These are phyloP conservation scores for Dromaius novaehollandiae DNA, from an alignment of 2,113 vertebrate genomes.

Conservation along the genomic window DNA sequence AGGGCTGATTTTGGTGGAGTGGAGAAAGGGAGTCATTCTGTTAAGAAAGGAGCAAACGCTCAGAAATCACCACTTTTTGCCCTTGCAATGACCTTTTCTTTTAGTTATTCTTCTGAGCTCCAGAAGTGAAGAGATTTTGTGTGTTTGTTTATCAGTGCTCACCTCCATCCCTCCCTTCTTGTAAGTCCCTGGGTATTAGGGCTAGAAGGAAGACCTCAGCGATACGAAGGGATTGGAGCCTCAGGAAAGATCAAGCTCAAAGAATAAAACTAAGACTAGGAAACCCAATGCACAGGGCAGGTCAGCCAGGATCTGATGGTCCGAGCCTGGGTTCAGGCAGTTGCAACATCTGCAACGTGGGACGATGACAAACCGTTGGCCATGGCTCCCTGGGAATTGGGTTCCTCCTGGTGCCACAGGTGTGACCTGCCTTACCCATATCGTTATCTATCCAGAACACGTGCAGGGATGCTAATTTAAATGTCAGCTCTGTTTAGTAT, in stretches of 20 bases:
- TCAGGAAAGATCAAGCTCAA: not conserved
- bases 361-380: conserved; percentile 36
- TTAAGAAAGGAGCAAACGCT: not conserved
- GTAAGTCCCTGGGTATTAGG: not conserved
- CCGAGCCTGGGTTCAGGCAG: conserved; percentile 10
- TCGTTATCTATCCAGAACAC: conserved; percentile 50
- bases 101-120: not conserved
- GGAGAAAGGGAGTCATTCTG: not conserved
- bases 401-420: conserved; percentile 29
- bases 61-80: not conserved
- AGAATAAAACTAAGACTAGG: not conserved
- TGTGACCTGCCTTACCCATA: conserved; percentile 23
- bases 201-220: rapidly evolving
- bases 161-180: not conserved
- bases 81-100: not conserved
- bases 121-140: not conserved
- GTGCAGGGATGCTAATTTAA: conserved; percentile 52
- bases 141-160: not conserved
- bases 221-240: not conserved
- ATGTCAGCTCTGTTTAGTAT: conserved; percentile 52
- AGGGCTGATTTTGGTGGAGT: not conserved
- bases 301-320: not conserved
- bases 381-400: not conserved
- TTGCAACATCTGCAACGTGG: conserved; percentile 3
- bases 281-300: not conserved